Evolutionary conservation across 1,140 invertebrate species (phyloP), one percentile per base, ranked within the genome.

Genomic region (Parasteatoda tepidariorum): DNA sequence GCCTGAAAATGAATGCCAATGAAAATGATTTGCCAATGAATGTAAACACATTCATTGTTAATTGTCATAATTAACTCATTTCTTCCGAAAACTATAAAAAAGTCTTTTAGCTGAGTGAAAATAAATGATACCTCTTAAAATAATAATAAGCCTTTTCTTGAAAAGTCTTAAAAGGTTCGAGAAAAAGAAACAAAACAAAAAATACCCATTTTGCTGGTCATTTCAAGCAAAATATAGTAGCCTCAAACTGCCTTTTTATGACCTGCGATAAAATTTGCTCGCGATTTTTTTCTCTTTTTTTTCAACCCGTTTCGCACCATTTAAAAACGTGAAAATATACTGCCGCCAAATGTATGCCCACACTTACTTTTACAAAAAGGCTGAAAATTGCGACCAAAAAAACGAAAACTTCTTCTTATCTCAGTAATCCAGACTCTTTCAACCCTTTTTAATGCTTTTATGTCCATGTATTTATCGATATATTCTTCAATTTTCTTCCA

Each of bases 381-480:
- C 30, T 66, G 31, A 57, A 73, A 48, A 31, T 48, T 59, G 28
- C 18, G 59, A 38, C 1, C 61, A 38, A 75, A 41, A 62, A 62
- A 48, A 15, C 15, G 9, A 48, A 59, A n/a, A 41, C 59, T 22
- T 28, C 59, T 26, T 38, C 73, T 75, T 75, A 75, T 75, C 73
- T 61, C 34, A 22, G 31, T 61, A 33, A 75, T 75, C 73, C 73
- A 75, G 73, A 30, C 73, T 18, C 33, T 75, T 75, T 75, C 30
- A 75, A 34, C 54, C 38, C 73, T 62, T 75, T 75, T 75, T 61
- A 62, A 75, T 75, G 73, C 61, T 75, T 75, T 75, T 62, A 75
- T 75, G 73, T 26, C 41, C 73, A 26, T 75, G 73, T 38, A 41
- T 62, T 18, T 75, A 75, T 61, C 38, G 55, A 75, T 62, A 75